Percentiles rank a stretch among this genome's conserved stretches.
Conservation (phyloP, 2,888 invertebrate species). For the Desoria tigrina region DNA sequence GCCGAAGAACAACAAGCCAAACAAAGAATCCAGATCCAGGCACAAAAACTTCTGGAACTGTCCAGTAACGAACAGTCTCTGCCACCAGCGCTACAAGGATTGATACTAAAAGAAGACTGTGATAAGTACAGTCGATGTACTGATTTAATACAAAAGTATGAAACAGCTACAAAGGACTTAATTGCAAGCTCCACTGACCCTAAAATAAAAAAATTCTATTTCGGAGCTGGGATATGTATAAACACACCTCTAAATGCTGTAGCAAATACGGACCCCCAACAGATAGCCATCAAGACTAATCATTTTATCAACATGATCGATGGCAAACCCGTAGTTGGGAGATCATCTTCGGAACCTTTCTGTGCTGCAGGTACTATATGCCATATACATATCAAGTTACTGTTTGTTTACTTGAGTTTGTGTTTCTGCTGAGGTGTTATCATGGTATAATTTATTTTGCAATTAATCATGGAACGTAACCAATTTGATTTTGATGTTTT, state of each 20-base stretch:
- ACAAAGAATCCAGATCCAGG: too few relatives aligned
- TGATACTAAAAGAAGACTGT: conserved; percentile 41
- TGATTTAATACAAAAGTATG: conserved; percentile 35
- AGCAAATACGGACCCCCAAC: conserved; percentile 37
- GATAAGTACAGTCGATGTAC: conserved; percentile 39
- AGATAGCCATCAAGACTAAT: conserved; percentile 36
- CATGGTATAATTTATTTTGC: too few relatives aligned
- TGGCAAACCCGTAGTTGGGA: conserved; percentile 44
- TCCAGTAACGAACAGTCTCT: conserved; percentile 19
- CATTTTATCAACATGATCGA: conserved; percentile 46
- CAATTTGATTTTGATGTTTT: too few relatives aligned
- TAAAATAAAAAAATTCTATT: conserved; percentile 45
- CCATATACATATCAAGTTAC: neutral
- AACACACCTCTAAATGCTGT: conserved; percentile 51
- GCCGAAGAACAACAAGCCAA: too few relatives aligned
- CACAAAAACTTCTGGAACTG: too few relatives aligned
- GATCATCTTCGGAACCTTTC: conserved; percentile 40
- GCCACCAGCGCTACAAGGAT: conserved; percentile 40
- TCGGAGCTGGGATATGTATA: conserved; percentile 46
- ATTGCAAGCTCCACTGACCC: conserved; percentile 33
- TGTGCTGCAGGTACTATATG: conserved; percentile 28
- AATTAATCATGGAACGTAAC: too few relatives aligned
- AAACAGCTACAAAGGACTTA: conserved; percentile 41
- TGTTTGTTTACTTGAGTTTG: neutral
- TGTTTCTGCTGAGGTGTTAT: too few relatives aligned